A percentile compares a stretch with the other conserved stretches of the same genome.
Conservation (phyloP, 2,113 vertebrate genomes). For the Lepisosteus osseus region DNA sequence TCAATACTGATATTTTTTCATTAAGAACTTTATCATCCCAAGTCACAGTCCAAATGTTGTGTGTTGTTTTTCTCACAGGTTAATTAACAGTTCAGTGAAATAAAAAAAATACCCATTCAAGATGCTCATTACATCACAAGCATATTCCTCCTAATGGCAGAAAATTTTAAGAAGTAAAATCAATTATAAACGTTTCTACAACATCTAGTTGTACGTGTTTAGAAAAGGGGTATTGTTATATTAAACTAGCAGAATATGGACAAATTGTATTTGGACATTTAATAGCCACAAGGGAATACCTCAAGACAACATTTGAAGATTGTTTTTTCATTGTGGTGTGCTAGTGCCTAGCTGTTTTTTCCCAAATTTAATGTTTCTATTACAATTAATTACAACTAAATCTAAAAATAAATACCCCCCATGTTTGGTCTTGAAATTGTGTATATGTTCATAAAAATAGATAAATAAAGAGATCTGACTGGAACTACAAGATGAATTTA, state of each 20-base stretch:
- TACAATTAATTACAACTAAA: neutral
- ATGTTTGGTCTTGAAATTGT: neutral
- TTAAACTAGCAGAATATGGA: conserved; percentile 14
- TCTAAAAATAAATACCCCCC: neutral
- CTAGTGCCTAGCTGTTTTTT: neutral
- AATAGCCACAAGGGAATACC: conserved; percentile 8
- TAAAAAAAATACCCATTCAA: neutral
- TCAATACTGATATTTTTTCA: neutral
- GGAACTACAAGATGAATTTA: neutral
- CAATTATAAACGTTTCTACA: neutral
- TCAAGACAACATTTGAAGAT: neutral
- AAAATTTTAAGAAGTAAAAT: neutral
- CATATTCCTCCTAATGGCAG: conserved; percentile 10
- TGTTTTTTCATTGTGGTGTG: neutral
- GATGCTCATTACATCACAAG: conserved; percentile 3
- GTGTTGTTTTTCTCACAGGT: neutral
- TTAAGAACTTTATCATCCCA: neutral
- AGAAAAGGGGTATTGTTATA: neutral
- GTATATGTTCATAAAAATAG: neutral
- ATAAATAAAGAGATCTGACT: neutral
- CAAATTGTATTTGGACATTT: conserved; percentile 18
- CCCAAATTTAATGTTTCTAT: neutral
- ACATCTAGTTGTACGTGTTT: neutral
- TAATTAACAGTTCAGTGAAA: conserved; percentile 6
- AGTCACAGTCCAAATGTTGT: conserved; percentile 2